These are phyloP conservation scores for Solenodon paradoxus DNA, from an alignment of 2,113 vertebrate species.

Conservation along the genomic window DNA sequence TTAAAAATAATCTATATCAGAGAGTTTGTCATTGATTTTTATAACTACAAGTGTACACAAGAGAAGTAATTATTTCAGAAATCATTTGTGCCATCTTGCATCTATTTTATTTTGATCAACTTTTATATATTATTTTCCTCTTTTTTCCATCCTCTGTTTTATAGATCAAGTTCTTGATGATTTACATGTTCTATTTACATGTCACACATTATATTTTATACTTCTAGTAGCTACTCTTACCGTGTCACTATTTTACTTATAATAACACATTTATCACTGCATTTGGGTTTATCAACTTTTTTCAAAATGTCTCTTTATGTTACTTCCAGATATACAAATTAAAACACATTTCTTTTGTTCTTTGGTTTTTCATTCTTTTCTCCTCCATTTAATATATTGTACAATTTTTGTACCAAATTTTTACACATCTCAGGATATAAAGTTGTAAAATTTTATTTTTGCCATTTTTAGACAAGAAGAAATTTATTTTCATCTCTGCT, in stretches of 20 bases:
- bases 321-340: neutral
- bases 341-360: neutral
- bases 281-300: too few relatives aligned
- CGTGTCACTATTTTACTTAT: too few relatives aligned
- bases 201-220: neutral
- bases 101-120: neutral
- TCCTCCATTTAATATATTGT: neutral
- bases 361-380: neutral
- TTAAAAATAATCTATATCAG: neutral
- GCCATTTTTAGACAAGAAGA: neutral
- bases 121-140: neutral
- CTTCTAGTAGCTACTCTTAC: neutral
- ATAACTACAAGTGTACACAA: too few relatives aligned
- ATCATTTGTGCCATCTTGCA: neutral
- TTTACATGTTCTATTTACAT: neutral
- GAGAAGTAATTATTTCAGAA: neutral
- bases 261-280: too few relatives aligned
- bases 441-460: neutral
- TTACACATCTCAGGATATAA: neutral
- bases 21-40: too few relatives aligned
- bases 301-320: neutral
- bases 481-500: neutral
- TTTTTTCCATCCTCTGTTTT: neutral
- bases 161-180: neutral
- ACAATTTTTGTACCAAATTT: neutral